These are phyloP conservation scores for Synchiropus splendidus DNA, from an alignment of 2,113 vertebrate species.

Conservation along the genomic window DNA sequence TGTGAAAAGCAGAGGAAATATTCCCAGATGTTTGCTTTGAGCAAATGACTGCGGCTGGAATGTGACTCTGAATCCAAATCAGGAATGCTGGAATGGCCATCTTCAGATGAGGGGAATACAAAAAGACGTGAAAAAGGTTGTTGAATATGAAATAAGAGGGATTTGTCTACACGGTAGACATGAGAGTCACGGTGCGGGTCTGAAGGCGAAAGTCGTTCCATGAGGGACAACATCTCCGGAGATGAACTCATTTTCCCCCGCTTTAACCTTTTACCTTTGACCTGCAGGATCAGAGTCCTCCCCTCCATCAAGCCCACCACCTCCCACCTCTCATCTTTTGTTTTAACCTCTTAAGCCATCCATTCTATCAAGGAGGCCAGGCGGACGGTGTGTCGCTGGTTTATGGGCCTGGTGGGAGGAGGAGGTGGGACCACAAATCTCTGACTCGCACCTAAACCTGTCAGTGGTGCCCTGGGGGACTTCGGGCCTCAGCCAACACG, in stretches of 20 bases:
- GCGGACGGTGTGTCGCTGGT: constrained; percentile 19
- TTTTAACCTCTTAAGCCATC: constrained; percentile 72
- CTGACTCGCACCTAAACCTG: constrained; percentile 67
- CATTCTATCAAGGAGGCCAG: constrained; percentile 32
- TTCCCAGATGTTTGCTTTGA: background rate
- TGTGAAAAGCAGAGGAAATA: constrained; percentile 3
- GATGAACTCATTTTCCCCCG: constrained; percentile 61
- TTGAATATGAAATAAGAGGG: background rate
- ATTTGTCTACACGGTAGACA: background rate
- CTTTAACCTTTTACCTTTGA: constrained; percentile 58
- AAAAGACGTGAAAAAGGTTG: no score
- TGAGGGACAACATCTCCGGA: constrained; percentile 47
- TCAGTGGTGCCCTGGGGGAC: constrained; percentile 57
- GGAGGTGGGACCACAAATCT: constrained; percentile 66
- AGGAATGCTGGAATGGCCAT: no score
- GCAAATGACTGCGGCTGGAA: background rate
- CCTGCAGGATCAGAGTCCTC: constrained; percentile 49
- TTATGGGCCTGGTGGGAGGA: constrained; percentile 59
- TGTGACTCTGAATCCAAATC: constrained; percentile 1
- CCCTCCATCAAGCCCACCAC: constrained; percentile 34
- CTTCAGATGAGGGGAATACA: no score
- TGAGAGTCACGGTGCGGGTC: background rate
- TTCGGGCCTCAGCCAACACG: constrained; percentile 54
- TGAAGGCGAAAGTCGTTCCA: constrained; percentile 4
- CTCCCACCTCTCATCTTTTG: constrained; percentile 46